phyloP scores from a whole-genome alignment of 2,888 invertebrate species.

The Osmoderma eremita region DNA sequence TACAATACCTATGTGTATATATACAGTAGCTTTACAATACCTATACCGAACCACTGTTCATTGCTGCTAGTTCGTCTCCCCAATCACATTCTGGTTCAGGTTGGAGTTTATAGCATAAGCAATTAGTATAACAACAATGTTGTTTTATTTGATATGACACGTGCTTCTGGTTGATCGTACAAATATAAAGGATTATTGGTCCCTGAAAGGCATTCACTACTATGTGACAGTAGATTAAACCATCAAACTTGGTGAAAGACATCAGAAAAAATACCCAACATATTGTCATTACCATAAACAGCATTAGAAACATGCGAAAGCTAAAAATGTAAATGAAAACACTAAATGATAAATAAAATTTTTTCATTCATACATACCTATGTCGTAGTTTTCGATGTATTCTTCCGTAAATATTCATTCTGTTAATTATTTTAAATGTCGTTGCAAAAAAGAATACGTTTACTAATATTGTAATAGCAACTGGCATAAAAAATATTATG shows the following conservation, averaged over 20 bases:
- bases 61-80: slow-evolving; percentile 90
- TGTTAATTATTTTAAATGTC: slow-evolving; percentile 80
- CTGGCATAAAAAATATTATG: slow-evolving; percentile 84
- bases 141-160: slow-evolving; percentile 82
- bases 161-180: slow-evolving; percentile 80
- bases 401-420: slow-evolving; percentile 84
- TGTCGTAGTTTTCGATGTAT: slow-evolving; percentile 88
- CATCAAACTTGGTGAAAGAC: slow-evolving; percentile 79
- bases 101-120: slow-evolving; percentile 66
- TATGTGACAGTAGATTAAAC: slow-evolving; percentile 78
- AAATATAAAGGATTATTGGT: slow-evolving; percentile 79
- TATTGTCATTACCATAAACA: slow-evolving; percentile 78
- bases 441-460: slow-evolving; percentile 84
- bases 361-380: slow-evolving; percentile 67
- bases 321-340: slow-evolving; percentile 62
- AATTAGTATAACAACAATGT: slow-evolving; percentile 78
- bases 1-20: too few species aligned
- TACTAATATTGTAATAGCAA: slow-evolving; percentile 81
- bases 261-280: slow-evolving; percentile 82
- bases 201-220: slow-evolving; percentile 81
- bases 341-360: background rate
- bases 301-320: slow-evolving; percentile 81
- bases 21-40: too few species aligned
- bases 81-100: slow-evolving; percentile 80
- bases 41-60: slow-evolving; percentile 66